Base-by-base conservation (phyloP, 2,113 vertebrate species). In the Pachypanchax playfairii region DNA sequence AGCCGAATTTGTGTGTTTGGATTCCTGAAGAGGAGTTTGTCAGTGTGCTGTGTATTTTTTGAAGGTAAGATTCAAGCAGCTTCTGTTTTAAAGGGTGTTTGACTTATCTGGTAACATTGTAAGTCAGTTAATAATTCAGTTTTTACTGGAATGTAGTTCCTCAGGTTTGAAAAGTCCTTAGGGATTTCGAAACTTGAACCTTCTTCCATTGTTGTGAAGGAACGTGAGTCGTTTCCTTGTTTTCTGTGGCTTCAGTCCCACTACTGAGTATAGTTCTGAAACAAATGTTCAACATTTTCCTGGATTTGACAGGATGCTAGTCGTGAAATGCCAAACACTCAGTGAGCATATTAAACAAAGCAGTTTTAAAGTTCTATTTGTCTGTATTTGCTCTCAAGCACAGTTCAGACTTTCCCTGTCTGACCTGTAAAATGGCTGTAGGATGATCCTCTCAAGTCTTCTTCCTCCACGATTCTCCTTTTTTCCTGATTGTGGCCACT, bases 31-130 rank as follows among this genome's bases (percentile, higher is more conserved):
- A 63, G 63, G 61, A 70, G 38, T 73, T 79, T 70, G 43, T 54
- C 51, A 47, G 4, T 52, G 6, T 50, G 47, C 47, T 43, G 68
- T 66, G 28, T 61, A 22, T 66, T 29, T 77, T 50, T 73, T 31
- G 46, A 39, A 70, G 82, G 87, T 85, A 86, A 80, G 84, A 44
- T n/a, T n/a, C 41, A 35, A 60, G 38, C 43, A 0, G 35, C 29
- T 22, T 46, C 38, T 41, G 11, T 47, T 54, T 5, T 48, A 38
- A 70, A 62, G 54, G 4, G 41, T 77, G 82, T 74, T 71, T 61
- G 46, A 10, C 57, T 76, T 65, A 74, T 75, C 71, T 49, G 52
- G 53, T 77, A 68, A 72, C 71, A 17, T 26, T 18, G 14, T 15
- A 15, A 50, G 15, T 58, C 10, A 9, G 20, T 60, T 42, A 57